Evolutionary conservation across 2,888 invertebrate species (phyloP).

Genomic region (Dioctria linearis): DNA sequence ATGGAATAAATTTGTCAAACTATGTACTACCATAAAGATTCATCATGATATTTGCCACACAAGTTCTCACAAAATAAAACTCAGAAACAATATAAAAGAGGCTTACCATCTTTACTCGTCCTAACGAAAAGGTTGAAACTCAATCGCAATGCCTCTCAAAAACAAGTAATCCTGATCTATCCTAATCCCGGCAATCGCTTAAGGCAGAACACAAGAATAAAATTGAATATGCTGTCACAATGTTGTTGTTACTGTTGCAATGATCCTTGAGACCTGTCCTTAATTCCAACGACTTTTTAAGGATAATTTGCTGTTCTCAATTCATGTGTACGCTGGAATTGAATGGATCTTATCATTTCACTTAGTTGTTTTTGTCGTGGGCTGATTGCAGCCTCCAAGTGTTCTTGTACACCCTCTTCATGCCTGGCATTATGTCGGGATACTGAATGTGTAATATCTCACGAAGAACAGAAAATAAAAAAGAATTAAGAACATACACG

Average conservation of each 20-base stretch:
- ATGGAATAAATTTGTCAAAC: no score
- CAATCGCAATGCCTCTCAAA: not conserved
- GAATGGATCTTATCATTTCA: slow-evolving; percentile 8
- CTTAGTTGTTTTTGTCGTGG: slow-evolving; percentile 33
- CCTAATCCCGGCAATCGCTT: slow-evolving; percentile 16
- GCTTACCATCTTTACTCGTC: no score
- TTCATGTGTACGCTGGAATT: slow-evolving; percentile 27
- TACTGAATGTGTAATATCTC: slow-evolving; percentile 34
- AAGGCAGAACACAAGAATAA: slow-evolving; percentile 19
- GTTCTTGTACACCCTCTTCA: slow-evolving; percentile 42
- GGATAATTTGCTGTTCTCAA: slow-evolving; percentile 38
- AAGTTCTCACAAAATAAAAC: no score
- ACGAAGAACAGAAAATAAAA: slow-evolving; percentile 30
- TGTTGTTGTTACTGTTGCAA: slow-evolving; percentile 9
- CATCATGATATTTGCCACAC: no score
- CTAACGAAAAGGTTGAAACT: no score
- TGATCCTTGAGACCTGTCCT: slow-evolving; percentile 15
- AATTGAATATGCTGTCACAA: not conserved
- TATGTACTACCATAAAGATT: no score
- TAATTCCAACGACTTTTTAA: slow-evolving; percentile 34
- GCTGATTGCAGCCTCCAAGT: slow-evolving; percentile 33
- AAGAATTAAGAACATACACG: slow-evolving; percentile 22
- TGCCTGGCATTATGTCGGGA: slow-evolving; percentile 28
- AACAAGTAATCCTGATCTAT: slow-evolving; percentile 1
- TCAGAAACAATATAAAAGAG: no score